Percentiles rank a stretch among this genome's conserved stretches.
Evolutionary conservation across 2,888 invertebrate species (phyloP).

Genomic region (Eurytoma adleriae): DNA sequence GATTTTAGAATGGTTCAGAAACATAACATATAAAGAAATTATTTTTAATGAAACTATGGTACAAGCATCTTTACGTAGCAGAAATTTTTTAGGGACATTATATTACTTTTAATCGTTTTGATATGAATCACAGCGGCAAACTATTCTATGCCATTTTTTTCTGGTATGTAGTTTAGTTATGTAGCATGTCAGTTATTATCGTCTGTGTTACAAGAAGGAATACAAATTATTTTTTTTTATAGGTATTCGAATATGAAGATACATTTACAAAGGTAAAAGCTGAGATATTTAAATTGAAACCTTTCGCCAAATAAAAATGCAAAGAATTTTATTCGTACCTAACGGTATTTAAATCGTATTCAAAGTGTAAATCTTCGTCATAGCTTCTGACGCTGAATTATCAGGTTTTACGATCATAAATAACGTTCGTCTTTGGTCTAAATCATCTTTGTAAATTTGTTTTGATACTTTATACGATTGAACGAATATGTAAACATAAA

Average conservation of each 20-base stretch:
- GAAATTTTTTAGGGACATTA: too few relatives aligned
- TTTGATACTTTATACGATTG: slow-evolving; percentile 35
- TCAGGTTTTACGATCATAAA: slow-evolving; percentile 38
- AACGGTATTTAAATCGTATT: slow-evolving; percentile 19
- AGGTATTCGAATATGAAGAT: neutral
- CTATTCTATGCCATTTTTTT: neutral
- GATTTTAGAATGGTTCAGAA: too few relatives aligned
- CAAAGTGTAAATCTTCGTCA: slow-evolving; percentile 49
- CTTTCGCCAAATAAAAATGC: slow-evolving; percentile 44
- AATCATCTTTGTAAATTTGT: slow-evolving; percentile 49
- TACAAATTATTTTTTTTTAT: neutral
- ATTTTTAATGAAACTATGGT: too few relatives aligned
- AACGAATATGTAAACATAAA: slow-evolving; percentile 9
- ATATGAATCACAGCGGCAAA: too few relatives aligned
- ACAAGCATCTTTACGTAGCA: too few relatives aligned
- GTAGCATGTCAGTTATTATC: neutral
- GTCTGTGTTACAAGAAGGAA: neutral
- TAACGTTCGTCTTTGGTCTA: slow-evolving; percentile 27
- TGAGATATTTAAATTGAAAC: slow-evolving; percentile 7
- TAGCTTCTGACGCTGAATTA: slow-evolving; percentile 39
- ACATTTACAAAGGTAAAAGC: neutral
- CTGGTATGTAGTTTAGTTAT: neutral
- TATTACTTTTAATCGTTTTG: too few relatives aligned
- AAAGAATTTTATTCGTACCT: slow-evolving; percentile 24
- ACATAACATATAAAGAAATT: too few relatives aligned